A percentile compares a stretch with the other conserved stretches of the same genome.
phyloP scores from a whole-genome alignment of 2,797 vertebrate genomes.

The Lepidocolaptes lacrymiger region DNA sequence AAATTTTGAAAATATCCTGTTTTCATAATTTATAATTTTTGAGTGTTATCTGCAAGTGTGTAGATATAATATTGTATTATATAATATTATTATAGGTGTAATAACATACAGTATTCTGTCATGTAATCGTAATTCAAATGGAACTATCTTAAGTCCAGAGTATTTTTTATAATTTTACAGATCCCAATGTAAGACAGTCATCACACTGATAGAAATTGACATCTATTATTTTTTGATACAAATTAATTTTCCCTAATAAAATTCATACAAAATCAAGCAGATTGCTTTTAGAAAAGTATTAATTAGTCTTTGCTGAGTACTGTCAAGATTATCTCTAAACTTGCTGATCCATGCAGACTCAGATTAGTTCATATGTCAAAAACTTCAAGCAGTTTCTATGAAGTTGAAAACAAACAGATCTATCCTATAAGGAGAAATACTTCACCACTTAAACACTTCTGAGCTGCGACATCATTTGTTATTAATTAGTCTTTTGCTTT shows the following conservation, averaged over 20 bases:
- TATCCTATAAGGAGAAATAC: neutral
- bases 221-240: neutral
- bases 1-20: neutral
- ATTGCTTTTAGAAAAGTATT: neutral
- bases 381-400: neutral
- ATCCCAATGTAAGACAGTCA: neutral
- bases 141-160: neutral
- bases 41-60: neutral
- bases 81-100: neutral
- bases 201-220: neutral
- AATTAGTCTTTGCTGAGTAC: neutral
- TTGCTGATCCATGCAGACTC: neutral
- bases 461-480: neutral
- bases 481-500: constrained; percentile 24
- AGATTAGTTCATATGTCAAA: neutral
- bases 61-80: neutral
- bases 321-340: neutral
- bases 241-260: neutral
- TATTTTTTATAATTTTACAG: neutral
- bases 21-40: neutral
- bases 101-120: neutral
- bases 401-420: neutral
- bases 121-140: neutral
- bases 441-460: neutral
- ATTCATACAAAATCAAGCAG: neutral